A percentile compares a stretch with the other conserved stretches of the same genome.
Evolutionary conservation across 2,113 vertebrate species (phyloP).

Genomic region (Cervus canadensis): DNA sequence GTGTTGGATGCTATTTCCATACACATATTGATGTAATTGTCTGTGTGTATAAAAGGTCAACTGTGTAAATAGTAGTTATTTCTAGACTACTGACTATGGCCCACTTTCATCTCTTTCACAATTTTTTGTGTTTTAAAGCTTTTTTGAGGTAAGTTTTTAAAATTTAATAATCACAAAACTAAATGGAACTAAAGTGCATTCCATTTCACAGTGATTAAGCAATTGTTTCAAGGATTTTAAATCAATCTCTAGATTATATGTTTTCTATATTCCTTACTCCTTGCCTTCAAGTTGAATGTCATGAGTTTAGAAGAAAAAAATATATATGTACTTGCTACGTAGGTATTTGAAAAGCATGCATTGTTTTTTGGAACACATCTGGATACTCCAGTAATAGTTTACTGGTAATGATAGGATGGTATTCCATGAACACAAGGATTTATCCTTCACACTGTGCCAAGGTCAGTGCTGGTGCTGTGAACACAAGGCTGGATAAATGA

Average conservation of each 20-base stretch:
- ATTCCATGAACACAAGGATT: neutral
- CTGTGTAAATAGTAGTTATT: neutral
- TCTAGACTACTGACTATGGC: neutral
- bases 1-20: neutral
- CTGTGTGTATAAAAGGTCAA: neutral
- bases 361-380: neutral
- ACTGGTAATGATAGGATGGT: neutral
- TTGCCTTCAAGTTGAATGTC: neutral
- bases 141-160: neutral
- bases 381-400: neutral
- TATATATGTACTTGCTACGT: neutral
- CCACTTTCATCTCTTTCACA: neutral
- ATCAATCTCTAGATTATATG: neutral
- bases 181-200: neutral
- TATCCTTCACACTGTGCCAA: neutral
- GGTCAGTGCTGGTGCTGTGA: neutral
- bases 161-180: conserved; percentile 5
- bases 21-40: neutral
- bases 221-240: neutral
- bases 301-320: neutral
- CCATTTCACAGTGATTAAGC: neutral
- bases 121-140: neutral
- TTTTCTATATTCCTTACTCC: neutral
- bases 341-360: neutral
- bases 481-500: neutral